Conservation (phyloP, 2,888 invertebrate genomes). For the Zele albiditarsus region DNA sequence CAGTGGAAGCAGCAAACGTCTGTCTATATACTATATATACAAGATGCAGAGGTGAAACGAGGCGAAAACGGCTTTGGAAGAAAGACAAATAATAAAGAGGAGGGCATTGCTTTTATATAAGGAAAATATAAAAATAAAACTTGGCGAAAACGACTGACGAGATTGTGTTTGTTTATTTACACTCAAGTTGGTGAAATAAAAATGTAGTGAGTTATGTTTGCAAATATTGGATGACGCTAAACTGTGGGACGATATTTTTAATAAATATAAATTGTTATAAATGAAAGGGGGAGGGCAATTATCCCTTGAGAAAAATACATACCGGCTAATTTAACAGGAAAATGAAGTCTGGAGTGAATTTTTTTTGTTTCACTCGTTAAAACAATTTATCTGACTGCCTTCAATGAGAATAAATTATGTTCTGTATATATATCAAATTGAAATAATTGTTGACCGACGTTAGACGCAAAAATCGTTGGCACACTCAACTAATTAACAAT, state of each 20-base stretch:
- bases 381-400: no score
- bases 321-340: no score
- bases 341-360: no score
- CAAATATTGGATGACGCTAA: constrained; percentile 66
- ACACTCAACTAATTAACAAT: no score
- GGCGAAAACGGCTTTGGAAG: constrained; percentile 7
- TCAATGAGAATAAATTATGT: no score
- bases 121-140: not conserved
- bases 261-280: no score
- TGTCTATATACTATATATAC: not conserved
- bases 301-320: no score
- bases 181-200: not conserved
- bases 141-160: not conserved
- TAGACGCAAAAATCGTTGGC: no score
- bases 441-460: no score
- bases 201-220: constrained; percentile 60
- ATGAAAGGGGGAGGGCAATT: no score
- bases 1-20: not conserved
- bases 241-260: not conserved
- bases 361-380: no score
- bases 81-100: constrained; percentile 6
- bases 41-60: constrained; percentile 2
- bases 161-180: not conserved
- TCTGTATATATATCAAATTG: no score
- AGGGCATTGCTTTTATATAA: not conserved